Evolutionary conservation across 1,140 invertebrate species (phyloP), one percentile per base, ranked within the genome.

Genomic region (Melipona quadrifasciata): DNA sequence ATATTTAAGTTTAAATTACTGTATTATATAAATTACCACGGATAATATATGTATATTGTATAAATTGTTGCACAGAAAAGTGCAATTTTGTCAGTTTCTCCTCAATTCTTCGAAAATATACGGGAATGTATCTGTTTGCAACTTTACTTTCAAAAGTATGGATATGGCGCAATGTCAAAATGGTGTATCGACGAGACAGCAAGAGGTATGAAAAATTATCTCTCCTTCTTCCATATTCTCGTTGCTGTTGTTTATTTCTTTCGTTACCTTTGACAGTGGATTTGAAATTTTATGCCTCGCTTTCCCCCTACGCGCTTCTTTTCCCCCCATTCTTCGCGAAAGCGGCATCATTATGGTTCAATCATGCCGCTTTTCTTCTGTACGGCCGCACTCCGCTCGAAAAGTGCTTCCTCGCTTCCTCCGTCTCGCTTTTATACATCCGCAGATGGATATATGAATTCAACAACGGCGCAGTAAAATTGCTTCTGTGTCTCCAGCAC

Each of bases 361-460:
- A 93, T 93, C 92, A 92, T 91, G 87, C 88, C 83, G 90, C 89
- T 87, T 92, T 91, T 89, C 90, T 93, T 91, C 84, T 91, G 91
- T 92, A 92, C 84, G 87, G 89, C 84, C 84, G 91, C 90, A 90
- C 89, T 91, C 39, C 39, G 92, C 92, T 92, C 88, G 89, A 91
- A 88, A 92, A 93, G 85, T 88, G 67, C 64, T 79, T n/a, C 82
- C 64, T 83, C 84, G 83, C 86, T 83, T 86, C 84, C 78, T 68
- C 87, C 82, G 75, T 89, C 86, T 89, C 84, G 80, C 87, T 86
- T 92, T 92, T 92, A 93, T 91, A 92, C 84, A 82, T 91, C 87
- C 90, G 86, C 89, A 85, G 89, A 84, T 90, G 89, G 91, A 90
- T 93, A 93, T 93, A 93, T 92, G 93, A 93, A 93, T 93, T 92